phyloP scores from a whole-genome alignment of 2,113 vertebrate species.

The Choloepus hoffmanni region DNA sequence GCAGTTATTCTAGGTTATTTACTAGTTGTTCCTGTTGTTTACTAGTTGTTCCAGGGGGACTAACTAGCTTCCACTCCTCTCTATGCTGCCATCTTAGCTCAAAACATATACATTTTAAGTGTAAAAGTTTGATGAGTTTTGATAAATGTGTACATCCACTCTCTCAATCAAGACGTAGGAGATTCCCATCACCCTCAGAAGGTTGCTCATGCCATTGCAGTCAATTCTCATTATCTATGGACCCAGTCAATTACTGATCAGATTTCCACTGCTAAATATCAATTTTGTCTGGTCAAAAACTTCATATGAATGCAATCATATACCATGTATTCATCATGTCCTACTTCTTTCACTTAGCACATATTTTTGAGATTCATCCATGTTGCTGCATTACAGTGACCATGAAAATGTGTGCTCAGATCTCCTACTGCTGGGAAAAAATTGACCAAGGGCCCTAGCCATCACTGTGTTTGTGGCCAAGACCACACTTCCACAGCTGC shows the following conservation, averaged over 20 bases:
- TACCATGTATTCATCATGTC: not conserved
- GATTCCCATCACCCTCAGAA: not conserved
- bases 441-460: not conserved
- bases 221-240: not conserved
- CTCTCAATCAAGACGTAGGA: not conserved
- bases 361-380: not conserved
- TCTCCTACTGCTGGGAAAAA: not conserved
- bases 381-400: not conserved
- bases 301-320: not conserved
- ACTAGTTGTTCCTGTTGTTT: too few relatives aligned
- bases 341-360: not conserved
- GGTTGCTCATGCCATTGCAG: not conserved
- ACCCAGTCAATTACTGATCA: not conserved
- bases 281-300: not conserved
- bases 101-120: conserved; percentile 5
- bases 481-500: not conserved
- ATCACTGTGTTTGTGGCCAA: not conserved
- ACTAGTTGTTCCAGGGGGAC: too few relatives aligned
- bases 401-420: not conserved
- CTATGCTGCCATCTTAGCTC: too few relatives aligned
- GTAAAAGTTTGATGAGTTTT: conserved; percentile 4
- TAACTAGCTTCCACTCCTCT: too few relatives aligned
- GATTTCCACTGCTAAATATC: not conserved
- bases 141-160: not conserved
- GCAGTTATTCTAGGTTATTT: too few relatives aligned